Percentiles rank a stretch among this genome's conserved stretches.
phyloP scores from a whole-genome alignment of 53 echinoderm and acorn worm genomes.

The Astropecten irregularis region DNA sequence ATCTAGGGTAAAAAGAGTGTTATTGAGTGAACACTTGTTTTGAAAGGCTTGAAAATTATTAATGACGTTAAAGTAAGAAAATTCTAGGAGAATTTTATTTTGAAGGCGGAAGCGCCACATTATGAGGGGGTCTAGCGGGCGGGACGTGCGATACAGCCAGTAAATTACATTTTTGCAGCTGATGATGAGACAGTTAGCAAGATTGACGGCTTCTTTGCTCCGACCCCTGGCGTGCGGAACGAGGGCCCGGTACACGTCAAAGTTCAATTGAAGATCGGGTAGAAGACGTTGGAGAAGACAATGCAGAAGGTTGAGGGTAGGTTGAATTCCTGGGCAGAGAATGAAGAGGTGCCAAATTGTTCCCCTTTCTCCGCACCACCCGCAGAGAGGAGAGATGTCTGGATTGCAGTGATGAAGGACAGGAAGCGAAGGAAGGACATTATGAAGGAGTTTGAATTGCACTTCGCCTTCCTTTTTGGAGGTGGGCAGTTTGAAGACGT shows the following conservation, averaged over 20 bases:
- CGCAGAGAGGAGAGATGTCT: neutral
- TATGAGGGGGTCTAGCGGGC: neutral
- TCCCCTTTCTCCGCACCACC: neutral
- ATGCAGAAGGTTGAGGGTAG: neutral
- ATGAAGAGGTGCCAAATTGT: neutral
- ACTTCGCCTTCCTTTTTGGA: neutral
- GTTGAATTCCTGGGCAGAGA: neutral
- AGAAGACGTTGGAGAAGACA: neutral
- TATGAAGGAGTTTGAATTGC: neutral
- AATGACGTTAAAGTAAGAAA: neutral
- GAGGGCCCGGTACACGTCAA: conserved; percentile 17
- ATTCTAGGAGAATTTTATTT: neutral
- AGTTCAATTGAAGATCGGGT: neutral
- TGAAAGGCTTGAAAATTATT: neutral
- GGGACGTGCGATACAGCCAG: conserved; percentile 16
- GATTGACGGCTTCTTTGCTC: neutral
- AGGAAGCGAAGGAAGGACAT: neutral
- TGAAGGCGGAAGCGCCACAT: neutral
- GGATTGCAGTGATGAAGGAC: neutral
- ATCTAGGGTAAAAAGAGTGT: neutral
- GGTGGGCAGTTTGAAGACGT: neutral
- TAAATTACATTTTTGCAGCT: conserved; percentile 20
- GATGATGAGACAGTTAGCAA: conserved; percentile 1
- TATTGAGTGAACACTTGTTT: neutral
- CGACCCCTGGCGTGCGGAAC: conserved; percentile 1